Conservation (phyloP, 2,113 vertebrate species). For the Sialia sialis region DNA sequence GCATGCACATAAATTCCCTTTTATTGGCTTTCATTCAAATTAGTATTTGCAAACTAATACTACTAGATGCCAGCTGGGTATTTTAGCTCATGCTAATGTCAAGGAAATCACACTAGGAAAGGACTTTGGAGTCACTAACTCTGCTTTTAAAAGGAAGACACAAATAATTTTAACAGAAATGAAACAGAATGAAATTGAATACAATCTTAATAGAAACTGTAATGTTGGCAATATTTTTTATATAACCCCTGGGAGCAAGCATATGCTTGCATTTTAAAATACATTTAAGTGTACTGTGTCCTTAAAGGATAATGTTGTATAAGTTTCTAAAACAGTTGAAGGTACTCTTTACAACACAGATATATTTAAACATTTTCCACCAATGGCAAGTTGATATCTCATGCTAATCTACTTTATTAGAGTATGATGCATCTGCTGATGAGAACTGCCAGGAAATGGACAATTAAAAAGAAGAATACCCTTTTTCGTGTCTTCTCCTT, state of each 20-base stretch:
- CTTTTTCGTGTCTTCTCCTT: constrained; percentile 99
- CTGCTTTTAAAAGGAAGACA: background rate
- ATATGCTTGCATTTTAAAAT: background rate
- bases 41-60: background rate
- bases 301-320: background rate
- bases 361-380: background rate
- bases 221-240: background rate
- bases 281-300: background rate
- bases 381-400: background rate
- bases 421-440: background rate
- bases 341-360: background rate
- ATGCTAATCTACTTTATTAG: background rate
- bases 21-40: background rate
- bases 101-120: background rate
- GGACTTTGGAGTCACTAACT: background rate
- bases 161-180: background rate
- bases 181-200: background rate
- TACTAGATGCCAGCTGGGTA: background rate
- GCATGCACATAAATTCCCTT: background rate
- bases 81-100: background rate
- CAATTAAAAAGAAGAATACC: constrained; percentile 72
- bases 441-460: background rate
- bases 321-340: background rate
- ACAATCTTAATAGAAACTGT: background rate
- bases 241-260: background rate